Conservation (phyloP, 2,797 vertebrate species). For the Chelmon rostratus region DNA sequence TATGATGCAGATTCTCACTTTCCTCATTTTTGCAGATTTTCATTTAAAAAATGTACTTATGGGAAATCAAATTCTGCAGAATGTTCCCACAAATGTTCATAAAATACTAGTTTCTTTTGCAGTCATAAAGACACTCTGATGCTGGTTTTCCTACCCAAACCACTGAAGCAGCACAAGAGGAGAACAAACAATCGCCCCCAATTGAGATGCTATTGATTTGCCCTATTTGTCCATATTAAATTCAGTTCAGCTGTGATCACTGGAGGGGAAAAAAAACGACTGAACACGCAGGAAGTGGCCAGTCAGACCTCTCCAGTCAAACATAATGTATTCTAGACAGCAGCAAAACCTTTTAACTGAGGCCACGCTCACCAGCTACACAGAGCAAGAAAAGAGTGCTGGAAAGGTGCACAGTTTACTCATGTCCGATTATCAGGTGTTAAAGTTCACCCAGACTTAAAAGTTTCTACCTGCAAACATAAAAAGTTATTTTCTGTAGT, state of each 20-base stretch:
- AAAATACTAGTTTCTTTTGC: not conserved
- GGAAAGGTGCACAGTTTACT: not conserved
- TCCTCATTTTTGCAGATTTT: not conserved
- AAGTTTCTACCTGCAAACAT: not conserved
- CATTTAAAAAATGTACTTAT: not conserved
- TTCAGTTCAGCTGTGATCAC: slow-evolving; percentile 25
- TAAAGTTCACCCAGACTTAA: not conserved
- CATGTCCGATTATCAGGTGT: not conserved
- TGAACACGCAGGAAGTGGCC: slow-evolving; percentile 4
- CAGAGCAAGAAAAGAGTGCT: not conserved
- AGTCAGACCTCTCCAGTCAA: not conserved
- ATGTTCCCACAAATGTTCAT: not conserved
- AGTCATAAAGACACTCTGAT: not conserved
- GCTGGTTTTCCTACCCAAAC: not conserved
- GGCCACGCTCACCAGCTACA: not conserved
- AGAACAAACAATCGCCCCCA: not conserved
- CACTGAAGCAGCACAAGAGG: not conserved
- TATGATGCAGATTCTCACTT: not conserved
- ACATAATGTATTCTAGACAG: not conserved
- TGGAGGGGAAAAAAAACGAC: slow-evolving; percentile 4
- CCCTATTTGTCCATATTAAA: slow-evolving; percentile 34
- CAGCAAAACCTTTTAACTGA: not conserved
- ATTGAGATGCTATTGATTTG: slow-evolving; percentile 41
- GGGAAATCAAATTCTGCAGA: not conserved
- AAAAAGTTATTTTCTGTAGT: not conserved